phyloP scores from a whole-genome alignment of 2,113 vertebrate species.

The Chaetura pelagica region DNA sequence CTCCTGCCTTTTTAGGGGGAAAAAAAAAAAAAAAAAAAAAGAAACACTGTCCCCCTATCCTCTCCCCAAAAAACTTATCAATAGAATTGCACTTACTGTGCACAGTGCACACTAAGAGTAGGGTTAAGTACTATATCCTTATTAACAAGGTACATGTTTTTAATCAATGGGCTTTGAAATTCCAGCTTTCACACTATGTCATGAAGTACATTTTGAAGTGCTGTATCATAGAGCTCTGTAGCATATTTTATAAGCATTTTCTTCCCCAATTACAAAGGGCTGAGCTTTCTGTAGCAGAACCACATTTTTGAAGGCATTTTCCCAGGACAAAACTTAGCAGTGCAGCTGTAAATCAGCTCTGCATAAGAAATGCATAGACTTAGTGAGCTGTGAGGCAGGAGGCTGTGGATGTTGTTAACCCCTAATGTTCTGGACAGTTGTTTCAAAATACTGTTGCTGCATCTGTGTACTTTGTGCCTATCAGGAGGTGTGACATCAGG shows the following conservation, averaged over 20 bases:
- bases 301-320: constrained; percentile 1
- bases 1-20: background rate
- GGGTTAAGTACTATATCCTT: background rate
- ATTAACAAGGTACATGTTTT: constrained; percentile 29
- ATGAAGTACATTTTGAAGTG: background rate
- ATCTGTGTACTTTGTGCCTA: background rate
- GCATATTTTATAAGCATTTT: background rate
- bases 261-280: background rate
- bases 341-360: constrained; percentile 4
- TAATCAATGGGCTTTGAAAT: constrained; percentile 19
- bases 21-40: background rate
- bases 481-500: background rate
- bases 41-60: background rate
- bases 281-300: constrained; percentile 28
- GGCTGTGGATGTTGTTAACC: background rate
- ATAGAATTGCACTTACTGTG: background rate
- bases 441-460: background rate
- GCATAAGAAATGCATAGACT: background rate
- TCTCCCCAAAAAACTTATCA: background rate
- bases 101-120: constrained; percentile 1
- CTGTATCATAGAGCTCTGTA: background rate
- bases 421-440: background rate
- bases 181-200: background rate
- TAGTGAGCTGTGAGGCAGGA: background rate
- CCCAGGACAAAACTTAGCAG: background rate